These are phyloP conservation scores for Pteropus alecto DNA, from an alignment of 2,113 vertebrate species.

Conservation along the genomic window DNA sequence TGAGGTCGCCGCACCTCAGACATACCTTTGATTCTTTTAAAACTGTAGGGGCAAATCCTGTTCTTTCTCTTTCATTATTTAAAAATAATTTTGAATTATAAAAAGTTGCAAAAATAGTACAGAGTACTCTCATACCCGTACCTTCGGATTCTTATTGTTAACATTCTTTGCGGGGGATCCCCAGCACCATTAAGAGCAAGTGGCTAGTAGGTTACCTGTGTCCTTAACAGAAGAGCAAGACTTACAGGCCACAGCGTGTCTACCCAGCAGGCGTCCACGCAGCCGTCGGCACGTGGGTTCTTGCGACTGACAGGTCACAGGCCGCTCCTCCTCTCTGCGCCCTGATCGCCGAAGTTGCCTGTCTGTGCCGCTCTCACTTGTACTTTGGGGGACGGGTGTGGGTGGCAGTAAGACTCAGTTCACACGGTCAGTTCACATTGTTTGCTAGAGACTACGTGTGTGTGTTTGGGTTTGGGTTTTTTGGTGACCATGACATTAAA, in stretches of 20 bases:
- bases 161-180: too few relatives aligned
- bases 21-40: not conserved
- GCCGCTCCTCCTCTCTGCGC: not conserved
- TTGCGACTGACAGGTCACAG: rapidly evolving
- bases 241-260: not conserved
- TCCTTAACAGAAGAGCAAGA: not conserved
- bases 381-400: not conserved
- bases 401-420: not conserved
- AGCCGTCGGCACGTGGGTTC: not conserved
- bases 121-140: not conserved
- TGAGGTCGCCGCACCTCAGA: constrained; percentile 54
- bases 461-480: not conserved
- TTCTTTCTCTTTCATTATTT: not conserved
- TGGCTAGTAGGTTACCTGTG: not conserved
- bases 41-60: not conserved
- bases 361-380: not conserved
- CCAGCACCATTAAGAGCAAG: not conserved
- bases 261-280: not conserved
- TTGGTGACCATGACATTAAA: not conserved
- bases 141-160: not conserved
- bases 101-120: not conserved
- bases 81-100: not conserved
- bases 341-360: not conserved
- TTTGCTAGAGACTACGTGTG: not conserved
- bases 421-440: not conserved